phyloP scores from a whole-genome alignment of 1,140 invertebrate species.

The Drosophila sp. region DNA sequence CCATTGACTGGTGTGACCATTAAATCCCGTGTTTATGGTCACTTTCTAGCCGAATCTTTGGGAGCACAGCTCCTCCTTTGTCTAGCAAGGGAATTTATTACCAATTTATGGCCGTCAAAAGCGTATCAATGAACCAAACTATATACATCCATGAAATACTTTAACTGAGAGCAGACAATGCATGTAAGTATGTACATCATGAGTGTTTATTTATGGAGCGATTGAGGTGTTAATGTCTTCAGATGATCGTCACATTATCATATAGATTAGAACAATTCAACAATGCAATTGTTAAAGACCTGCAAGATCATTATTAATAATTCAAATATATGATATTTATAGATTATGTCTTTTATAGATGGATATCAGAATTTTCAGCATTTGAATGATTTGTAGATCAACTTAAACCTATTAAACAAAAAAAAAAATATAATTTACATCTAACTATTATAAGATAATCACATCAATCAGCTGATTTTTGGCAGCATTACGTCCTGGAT shows the following conservation, averaged over 20 bases:
- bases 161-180: background rate
- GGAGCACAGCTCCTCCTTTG: slow-evolving; percentile 3
- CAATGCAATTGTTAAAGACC: slow-evolving; percentile 1
- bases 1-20: slow-evolving; percentile 7
- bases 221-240: slow-evolving; percentile 65
- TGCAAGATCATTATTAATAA: too few relatives aligned
- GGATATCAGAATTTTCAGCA: too few relatives aligned
- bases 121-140: background rate
- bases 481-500: background rate
- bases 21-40: slow-evolving; percentile 25
- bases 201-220: background rate
- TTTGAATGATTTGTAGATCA: too few relatives aligned
- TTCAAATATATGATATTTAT: too few relatives aligned
- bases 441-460: background rate
- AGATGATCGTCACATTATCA: slow-evolving; percentile 13
- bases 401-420: slow-evolving; percentile 2
- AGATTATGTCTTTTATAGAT: too few relatives aligned
- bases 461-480: background rate
- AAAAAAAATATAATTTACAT: background rate
- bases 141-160: background rate
- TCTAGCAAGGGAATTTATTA: slow-evolving; percentile 60
- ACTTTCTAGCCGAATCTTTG: slow-evolving; percentile 28
- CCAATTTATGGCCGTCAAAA: slow-evolving; percentile 51
- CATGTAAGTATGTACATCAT: background rate
- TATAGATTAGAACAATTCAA: slow-evolving; percentile 4